phyloP scores from a whole-genome alignment of 92 coral and sea anemone genomes.

The Metridium senile region DNA sequence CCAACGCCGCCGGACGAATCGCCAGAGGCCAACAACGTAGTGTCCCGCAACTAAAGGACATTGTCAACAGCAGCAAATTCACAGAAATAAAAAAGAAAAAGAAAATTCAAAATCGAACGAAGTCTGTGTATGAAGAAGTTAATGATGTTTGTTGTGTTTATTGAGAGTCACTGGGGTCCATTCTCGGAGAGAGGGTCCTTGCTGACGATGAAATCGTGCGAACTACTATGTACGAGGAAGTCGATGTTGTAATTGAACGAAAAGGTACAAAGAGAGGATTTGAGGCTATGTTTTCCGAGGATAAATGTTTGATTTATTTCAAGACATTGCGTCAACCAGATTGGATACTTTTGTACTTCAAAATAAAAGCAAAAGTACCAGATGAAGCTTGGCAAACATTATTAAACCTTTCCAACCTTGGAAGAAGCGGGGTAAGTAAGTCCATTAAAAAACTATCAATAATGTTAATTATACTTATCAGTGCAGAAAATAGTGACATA shows the following conservation, averaged over 20 bases:
- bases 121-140: conserved; percentile 1
- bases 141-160: not conserved
- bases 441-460: too few relatives aligned
- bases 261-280: conserved; percentile 3
- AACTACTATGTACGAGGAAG: not conserved
- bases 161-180: not conserved
- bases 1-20: not conserved
- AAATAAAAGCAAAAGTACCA: too few relatives aligned
- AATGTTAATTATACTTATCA: too few relatives aligned
- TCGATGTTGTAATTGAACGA: not conserved
- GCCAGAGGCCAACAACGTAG: not conserved
- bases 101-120: not conserved
- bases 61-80: not conserved
- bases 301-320: conserved; percentile 6
- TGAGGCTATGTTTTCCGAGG: not conserved
- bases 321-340: too few relatives aligned
- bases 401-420: too few relatives aligned
- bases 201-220: conserved; percentile 6
- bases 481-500: too few relatives aligned
- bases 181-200: not conserved
- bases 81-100: too few relatives aligned
- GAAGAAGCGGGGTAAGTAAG: too few relatives aligned
- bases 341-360: too few relatives aligned
- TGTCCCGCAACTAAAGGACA: not conserved
- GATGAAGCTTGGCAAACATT: too few relatives aligned